Base-by-base conservation (phyloP, 2,888 invertebrate genomes). In the Agrochola lota region DNA sequence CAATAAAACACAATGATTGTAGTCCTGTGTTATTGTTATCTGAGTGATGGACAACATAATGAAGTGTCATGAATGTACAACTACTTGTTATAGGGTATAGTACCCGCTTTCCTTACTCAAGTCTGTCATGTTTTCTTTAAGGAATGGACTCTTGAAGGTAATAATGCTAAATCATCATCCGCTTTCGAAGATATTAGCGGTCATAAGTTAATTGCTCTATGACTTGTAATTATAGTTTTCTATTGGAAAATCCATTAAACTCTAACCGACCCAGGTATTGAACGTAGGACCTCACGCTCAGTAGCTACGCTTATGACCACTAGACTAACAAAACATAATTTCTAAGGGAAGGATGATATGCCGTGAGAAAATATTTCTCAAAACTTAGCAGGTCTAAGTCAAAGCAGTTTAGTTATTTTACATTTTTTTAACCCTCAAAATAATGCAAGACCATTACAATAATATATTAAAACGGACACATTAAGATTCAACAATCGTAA, bases 401-500 rank as follows among this genome's bases (percentile, higher is more conserved):
- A 35, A 35, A 57, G 0, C 30, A 60, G 40, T 4, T 20, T 49
- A n/a, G 0, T 17, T 52, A 52, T 20, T 52, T n/a, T 52, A 20
- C 8, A 30, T 15, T 26, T 26, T 6, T 2, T 9, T 30, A 66
- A 15, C 0, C 8, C 9, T 5, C 15, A 59, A 57, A 55, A 35
- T 49, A 63, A 62, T 63, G 8, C 4, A 35, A 66, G 71, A 35
- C 15, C 17, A 64, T 69, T 40, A 64, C 68, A 64, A 71, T 64
- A 64, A 74, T 68, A 77, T 55, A 82, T 85, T 64, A 73, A 73
- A 60, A 73, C 78, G 72, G 74, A 71, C 35, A 75, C 78, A 82
- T 84, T 73, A 73, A 83, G 75, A 84, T 84, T 82, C 85, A 64
- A 52, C 62, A 71, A 60, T 63, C 85, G 70, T 63, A 82, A 82